Evolutionary conservation across 2,113 vertebrate species (phyloP).

Genomic region (Chlorocebus sabaeus): DNA sequence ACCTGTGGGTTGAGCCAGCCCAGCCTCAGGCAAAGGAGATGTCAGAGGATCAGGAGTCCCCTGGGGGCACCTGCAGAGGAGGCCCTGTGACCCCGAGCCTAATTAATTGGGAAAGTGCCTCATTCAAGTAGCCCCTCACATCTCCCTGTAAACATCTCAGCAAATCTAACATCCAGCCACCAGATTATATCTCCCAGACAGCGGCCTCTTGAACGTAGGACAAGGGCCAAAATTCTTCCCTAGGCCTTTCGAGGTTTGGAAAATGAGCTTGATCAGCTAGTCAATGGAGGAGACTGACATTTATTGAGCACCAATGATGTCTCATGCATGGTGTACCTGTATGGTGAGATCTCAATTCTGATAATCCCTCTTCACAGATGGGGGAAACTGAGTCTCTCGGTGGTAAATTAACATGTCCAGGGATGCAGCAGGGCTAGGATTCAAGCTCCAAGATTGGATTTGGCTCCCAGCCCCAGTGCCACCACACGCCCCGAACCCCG

Average conservation of each 20-base stretch:
- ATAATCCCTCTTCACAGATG: background rate
- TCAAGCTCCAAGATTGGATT: background rate
- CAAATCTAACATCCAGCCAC: background rate
- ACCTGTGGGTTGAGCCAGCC: background rate
- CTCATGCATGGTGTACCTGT: background rate
- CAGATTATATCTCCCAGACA: background rate
- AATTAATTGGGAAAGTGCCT: background rate
- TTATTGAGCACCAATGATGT: background rate
- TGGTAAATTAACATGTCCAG: background rate
- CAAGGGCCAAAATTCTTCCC: background rate
- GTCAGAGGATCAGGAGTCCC: background rate
- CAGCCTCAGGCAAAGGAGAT: background rate
- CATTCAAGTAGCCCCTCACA: background rate
- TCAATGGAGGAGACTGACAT: background rate
- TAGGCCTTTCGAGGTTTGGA: background rate
- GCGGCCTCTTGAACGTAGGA: background rate
- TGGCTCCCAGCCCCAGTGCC: background rate
- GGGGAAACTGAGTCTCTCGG: background rate
- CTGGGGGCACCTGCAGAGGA: background rate
- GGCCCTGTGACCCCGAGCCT: background rate
- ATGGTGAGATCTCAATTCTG: background rate
- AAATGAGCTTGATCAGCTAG: background rate
- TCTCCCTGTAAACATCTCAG: background rate
- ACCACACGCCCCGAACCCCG: accelerated
- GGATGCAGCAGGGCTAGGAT: background rate